These are phyloP conservation scores for Zalophus californianus DNA, from an alignment of 2,797 vertebrate species.

Conservation along the genomic window DNA sequence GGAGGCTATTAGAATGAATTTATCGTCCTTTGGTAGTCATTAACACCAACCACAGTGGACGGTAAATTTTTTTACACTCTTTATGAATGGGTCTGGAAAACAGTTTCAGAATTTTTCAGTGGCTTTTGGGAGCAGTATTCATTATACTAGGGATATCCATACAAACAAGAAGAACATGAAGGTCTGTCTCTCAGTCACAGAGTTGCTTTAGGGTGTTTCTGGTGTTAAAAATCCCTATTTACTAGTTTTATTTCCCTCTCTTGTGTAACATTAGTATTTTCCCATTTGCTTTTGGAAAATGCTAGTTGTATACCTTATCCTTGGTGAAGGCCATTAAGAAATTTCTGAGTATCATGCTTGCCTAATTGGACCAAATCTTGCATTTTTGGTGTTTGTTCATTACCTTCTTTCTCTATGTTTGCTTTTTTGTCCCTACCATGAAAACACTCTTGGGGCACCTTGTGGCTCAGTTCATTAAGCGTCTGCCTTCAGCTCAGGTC, in stretches of 20 bases:
- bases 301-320: neutral
- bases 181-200: neutral
- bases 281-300: neutral
- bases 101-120: conserved; percentile 72
- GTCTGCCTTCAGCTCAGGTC: neutral
- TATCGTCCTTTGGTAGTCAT: conserved; percentile 58
- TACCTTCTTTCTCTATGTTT: neutral
- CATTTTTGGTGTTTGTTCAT: neutral
- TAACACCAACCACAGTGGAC: conserved; percentile 49
- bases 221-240: conserved; percentile 21
- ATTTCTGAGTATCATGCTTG: neutral
- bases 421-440: neutral
- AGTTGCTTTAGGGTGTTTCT: conserved; percentile 35
- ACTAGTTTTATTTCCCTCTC: neutral
- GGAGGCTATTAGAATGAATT: conserved; percentile 60
- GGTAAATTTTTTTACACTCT: conserved; percentile 71
- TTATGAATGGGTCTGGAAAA: conserved; percentile 73
- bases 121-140: conserved; percentile 71
- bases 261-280: neutral
- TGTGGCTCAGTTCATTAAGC: neutral
- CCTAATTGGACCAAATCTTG: neutral
- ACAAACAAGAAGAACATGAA: conserved; percentile 9
- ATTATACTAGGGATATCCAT: conserved; percentile 28
- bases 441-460: neutral
- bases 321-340: neutral